Base-by-base conservation (phyloP, 2,113 vertebrate genomes). In the Panurus biarmicus region DNA sequence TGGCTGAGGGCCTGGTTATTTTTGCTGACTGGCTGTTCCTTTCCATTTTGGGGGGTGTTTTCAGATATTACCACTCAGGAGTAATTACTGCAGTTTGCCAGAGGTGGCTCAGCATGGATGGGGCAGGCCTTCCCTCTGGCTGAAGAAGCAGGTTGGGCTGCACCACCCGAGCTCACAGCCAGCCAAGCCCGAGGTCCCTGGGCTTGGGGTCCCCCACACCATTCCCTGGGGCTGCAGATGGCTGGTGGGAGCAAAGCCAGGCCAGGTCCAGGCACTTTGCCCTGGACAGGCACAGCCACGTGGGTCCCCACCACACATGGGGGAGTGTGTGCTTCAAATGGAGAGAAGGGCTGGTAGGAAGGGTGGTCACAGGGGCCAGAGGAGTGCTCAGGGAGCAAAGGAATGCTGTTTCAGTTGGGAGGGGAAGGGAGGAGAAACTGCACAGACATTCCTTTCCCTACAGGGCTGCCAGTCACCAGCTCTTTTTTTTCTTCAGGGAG, bases 251-350 rank as follows among this genome's bases (percentile, higher is more conserved):
- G 24, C 78, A 82, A 60, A 79, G 35, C 65, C 82, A 64, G 14
- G 18, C 21, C 0, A 0, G 8, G 36, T 20, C 42, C 77, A 13
- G 33, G 28, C 1, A 0, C 57, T 82, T 45, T 9, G 7, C 14
- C 22, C 28, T 6, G 40, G 28, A 11, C 42, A 44, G 85, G 51
- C 54, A 44, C 24, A 70, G 64, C 28, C 35, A 2, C 4, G 0
- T 3, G 1, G 14, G 24, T 53, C 45, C 29, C 22, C 17, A 64
- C 29, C 2, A 0, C 75, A 51, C 5, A 7, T 1, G 2, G 1
- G 3, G 57, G 38, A 7, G 28, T 2, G 1, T 40, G 29, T 50
- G 60, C 22, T 40, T 64, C n/a, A 61, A 71, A 17, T 3, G 24
- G 35, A 58, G 44, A 72, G 73, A 62, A 24, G 8, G 4, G 61